phyloP scores from a whole-genome alignment of 2,113 vertebrate genomes.

The Mesocricetus auratus region DNA sequence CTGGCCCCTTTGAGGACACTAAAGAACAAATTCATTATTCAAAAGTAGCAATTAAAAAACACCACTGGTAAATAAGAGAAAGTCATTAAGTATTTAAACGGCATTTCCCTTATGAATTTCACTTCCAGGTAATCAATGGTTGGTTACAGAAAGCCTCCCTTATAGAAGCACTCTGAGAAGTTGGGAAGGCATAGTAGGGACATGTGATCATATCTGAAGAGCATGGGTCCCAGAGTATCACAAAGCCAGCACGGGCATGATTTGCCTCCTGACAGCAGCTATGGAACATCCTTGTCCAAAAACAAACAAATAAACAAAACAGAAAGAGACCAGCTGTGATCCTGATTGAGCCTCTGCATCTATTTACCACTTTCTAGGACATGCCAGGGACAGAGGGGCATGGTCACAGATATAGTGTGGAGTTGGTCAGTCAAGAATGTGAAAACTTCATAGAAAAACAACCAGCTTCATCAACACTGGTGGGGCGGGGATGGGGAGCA shows the following conservation, averaged over 20 bases:
- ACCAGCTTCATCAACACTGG: not conserved
- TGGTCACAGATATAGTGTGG: not conserved
- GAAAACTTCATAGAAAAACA: not conserved
- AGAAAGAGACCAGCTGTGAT: not conserved
- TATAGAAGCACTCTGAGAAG: not conserved
- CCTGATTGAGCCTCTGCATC: not conserved
- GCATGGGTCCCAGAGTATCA: not conserved
- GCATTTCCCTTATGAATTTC: conserved; percentile 17
- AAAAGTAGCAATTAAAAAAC: not conserved
- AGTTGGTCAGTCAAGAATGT: not conserved
- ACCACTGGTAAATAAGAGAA: conserved; percentile 24
- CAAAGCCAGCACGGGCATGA: not conserved
- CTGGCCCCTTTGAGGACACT: not conserved
- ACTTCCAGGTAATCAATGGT: conserved; percentile 27
- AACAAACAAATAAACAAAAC: not conserved
- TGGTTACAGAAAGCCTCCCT: not conserved
- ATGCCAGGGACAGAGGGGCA: not conserved
- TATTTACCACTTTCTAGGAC: not conserved
- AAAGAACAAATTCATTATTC: conserved; percentile 23
- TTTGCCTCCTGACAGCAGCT: not conserved
- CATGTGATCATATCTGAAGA: not conserved
- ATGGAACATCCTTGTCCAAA: not conserved
- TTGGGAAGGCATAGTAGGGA: not conserved
- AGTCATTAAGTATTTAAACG: conserved; percentile 60
- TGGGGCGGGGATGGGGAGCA: no score